These are phyloP conservation scores for Encarsia formosa DNA, from an alignment of 2,888 invertebrate species.

Conservation along the genomic window DNA sequence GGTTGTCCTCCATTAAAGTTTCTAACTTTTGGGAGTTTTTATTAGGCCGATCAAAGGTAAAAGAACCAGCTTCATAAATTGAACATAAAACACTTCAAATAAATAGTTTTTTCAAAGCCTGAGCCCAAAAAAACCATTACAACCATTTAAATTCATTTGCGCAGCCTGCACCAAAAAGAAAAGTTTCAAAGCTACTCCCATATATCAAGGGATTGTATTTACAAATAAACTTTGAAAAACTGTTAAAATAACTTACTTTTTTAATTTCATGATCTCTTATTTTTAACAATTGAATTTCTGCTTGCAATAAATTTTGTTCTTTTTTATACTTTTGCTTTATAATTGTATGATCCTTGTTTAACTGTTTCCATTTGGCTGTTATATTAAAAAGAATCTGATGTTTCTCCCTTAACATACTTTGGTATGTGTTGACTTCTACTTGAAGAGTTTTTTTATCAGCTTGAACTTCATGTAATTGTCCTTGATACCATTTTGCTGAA, in stretches of 20 bases:
- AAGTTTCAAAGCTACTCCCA: too few relatives aligned
- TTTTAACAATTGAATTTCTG: constrained; percentile 26
- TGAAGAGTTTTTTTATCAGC: constrained; percentile 37
- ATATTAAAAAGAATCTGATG: constrained; percentile 34
- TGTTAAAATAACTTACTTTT: neutral
- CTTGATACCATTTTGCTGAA: constrained; percentile 41
- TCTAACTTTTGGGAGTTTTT: too few relatives aligned
- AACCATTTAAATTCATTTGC: too few relatives aligned
- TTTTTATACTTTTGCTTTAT: constrained; percentile 31
- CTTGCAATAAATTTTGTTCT: constrained; percentile 32
- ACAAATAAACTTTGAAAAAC: neutral
- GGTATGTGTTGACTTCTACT: constrained; percentile 39
- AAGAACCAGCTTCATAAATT: too few relatives aligned
- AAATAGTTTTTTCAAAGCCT: too few relatives aligned
- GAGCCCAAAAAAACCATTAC: too few relatives aligned
- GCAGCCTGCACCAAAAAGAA: too few relatives aligned
- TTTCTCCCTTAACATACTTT: constrained; percentile 35
- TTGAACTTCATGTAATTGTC: constrained; percentile 37
- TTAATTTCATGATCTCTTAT: constrained; percentile 1
- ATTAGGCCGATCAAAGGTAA: too few relatives aligned
- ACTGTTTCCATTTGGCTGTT: constrained; percentile 35
- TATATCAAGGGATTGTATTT: too few relatives aligned
- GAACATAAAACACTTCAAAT: too few relatives aligned
- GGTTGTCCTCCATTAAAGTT: too few relatives aligned
- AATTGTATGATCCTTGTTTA: constrained; percentile 32